A percentile compares a stretch with the other conserved stretches of the same genome.
Evolutionary conservation across 2,888 invertebrate genomes (phyloP).

Genomic region (Hypolimnas misippus): DNA sequence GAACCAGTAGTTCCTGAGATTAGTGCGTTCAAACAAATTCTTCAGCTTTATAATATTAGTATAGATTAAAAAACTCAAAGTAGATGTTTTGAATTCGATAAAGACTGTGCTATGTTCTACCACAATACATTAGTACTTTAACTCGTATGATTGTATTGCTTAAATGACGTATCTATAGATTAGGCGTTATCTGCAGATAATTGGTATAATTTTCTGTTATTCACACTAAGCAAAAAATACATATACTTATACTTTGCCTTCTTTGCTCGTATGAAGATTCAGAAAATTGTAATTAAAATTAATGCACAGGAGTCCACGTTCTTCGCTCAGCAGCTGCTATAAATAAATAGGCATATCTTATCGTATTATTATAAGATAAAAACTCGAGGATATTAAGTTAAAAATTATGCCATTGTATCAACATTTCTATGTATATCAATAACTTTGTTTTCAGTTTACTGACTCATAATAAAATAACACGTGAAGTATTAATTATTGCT

Average conservation of each 20-base stretch:
- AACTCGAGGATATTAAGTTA: not conserved
- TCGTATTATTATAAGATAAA: not conserved
- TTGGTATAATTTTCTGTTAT: not conserved
- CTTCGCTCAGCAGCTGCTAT: not conserved
- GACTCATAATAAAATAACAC: no score
- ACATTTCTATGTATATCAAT: not conserved
- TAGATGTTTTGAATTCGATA: not conserved
- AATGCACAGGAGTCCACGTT: not conserved
- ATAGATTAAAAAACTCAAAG: no score
- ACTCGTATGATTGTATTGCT: slow-evolving; percentile 11
- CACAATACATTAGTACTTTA: slow-evolving; percentile 18
- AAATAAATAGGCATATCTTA: not conserved
- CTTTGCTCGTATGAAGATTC: no score
- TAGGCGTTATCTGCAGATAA: not conserved
- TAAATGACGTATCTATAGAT: slow-evolving; percentile 9
- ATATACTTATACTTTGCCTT: no score
- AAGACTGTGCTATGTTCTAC: slow-evolving; percentile 11
- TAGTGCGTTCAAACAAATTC: no score
- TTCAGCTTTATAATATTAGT: no score
- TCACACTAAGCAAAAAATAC: no score
- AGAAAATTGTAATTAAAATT: no score
- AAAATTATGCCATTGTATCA: not conserved
- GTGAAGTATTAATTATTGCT: no score
- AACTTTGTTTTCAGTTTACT: no score
- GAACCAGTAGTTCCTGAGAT: no score